Evolutionary conservation across 2,888 invertebrate genomes (phyloP).

Genomic region (Drosophila rubida): DNA sequence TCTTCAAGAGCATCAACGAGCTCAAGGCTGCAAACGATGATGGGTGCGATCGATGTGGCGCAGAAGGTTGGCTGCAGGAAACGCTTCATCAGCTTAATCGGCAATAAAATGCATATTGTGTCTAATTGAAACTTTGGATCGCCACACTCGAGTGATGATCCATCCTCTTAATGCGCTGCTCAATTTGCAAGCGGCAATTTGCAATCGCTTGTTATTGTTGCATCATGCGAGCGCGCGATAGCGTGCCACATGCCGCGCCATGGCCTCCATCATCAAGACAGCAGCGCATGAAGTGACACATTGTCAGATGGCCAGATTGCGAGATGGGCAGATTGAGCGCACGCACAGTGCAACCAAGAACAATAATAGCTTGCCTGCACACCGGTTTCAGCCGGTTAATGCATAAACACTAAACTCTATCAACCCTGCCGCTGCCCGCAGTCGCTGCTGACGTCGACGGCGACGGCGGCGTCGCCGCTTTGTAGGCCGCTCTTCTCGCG

Average conservation of each 20-base stretch:
- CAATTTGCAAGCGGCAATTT: conserved; percentile 57
- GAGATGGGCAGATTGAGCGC: background rate
- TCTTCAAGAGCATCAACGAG: no score
- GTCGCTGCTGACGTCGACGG: background rate
- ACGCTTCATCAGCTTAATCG: background rate
- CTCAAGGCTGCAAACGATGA: conserved; percentile 2
- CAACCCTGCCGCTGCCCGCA: background rate
- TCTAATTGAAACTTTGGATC: conserved; percentile 8
- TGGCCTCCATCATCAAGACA: conserved; percentile 47
- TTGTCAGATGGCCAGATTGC: background rate
- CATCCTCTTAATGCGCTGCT: conserved; percentile 21
- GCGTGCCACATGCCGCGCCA: conserved; percentile 9
- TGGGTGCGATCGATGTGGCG: background rate
- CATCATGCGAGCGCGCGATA: conserved; percentile 51
- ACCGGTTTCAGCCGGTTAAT: background rate
- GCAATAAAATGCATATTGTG: no score
- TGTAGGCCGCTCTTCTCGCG: conserved; percentile 19
- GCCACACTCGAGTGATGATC: conserved; percentile 16
- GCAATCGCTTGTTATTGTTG: conserved; percentile 76
- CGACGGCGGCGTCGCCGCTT: background rate
- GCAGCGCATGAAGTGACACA: conserved; percentile 4
- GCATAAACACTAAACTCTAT: background rate
- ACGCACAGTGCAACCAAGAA: background rate
- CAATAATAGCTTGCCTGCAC: background rate
- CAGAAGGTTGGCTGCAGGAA: background rate